phyloP scores from a whole-genome alignment of 2,113 vertebrate species.

The Xenotilapia longispinis region DNA sequence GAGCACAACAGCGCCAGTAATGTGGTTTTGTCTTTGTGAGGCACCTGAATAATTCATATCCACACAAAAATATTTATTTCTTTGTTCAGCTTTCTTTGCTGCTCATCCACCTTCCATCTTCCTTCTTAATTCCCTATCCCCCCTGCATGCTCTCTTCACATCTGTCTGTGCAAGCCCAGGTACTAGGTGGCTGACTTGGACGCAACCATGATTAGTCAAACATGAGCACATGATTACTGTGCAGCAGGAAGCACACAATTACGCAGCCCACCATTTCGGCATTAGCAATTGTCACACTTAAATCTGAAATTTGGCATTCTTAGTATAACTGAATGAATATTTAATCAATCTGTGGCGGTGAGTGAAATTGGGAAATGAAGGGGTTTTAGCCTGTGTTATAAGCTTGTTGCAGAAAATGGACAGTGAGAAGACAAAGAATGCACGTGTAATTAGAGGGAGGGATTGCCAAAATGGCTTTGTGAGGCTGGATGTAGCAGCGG shows the following conservation, averaged over 20 bases:
- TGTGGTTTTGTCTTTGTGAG: slow-evolving; percentile 11
- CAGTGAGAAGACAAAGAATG: slow-evolving; percentile 19
- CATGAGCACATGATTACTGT: slow-evolving; percentile 11
- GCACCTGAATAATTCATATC: slow-evolving; percentile 50
- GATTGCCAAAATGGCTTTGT: not conserved
- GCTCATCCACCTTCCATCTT: not conserved
- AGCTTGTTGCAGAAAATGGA: slow-evolving; percentile 2
- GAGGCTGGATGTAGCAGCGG: not conserved
- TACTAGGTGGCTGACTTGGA: not conserved
- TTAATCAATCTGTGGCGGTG: slow-evolving; percentile 4
- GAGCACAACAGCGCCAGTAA: slow-evolving; percentile 1
- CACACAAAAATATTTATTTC: slow-evolving; percentile 14
- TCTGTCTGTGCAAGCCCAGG: not conserved
- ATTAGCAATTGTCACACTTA: slow-evolving; percentile 6
- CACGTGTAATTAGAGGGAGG: slow-evolving; percentile 21
- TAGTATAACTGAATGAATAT: slow-evolving; percentile 29
- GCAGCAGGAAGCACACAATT: slow-evolving; percentile 20
- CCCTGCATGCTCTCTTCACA: not conserved
- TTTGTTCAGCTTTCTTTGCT: slow-evolving; percentile 6
- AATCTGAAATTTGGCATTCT: not conserved
- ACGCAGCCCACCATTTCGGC: not conserved
- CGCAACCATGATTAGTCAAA: not conserved
- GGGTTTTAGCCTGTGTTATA: not conserved
- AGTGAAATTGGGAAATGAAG: not conserved
- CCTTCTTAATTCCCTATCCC: slow-evolving; percentile 3